Conservation (phyloP, 2,113 vertebrate genomes). For the Sakesphorus luctuosus region DNA sequence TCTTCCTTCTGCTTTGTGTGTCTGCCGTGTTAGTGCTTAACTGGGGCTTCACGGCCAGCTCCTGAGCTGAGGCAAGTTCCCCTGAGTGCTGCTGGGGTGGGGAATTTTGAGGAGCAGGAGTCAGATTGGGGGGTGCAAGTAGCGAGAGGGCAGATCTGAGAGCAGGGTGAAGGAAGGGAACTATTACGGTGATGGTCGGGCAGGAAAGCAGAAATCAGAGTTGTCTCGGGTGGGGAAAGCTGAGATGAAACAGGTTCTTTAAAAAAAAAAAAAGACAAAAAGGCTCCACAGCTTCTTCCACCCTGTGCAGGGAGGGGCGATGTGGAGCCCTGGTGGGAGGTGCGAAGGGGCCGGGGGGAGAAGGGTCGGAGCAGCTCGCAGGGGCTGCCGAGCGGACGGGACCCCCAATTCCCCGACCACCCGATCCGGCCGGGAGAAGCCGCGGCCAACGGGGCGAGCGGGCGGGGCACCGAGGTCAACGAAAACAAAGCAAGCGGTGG, state of each 20-base stretch:
- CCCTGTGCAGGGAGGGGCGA: neutral
- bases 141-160: neutral
- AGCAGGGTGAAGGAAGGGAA: accelerated
- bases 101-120: neutral
- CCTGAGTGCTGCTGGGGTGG: neutral
- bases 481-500: neutral
- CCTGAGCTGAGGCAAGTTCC: neutral
- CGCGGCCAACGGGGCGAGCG: neutral
- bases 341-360: too few relatives aligned
- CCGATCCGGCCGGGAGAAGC: neutral
- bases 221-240: neutral
- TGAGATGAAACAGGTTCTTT: neutral
- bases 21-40: accelerated
- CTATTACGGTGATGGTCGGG: accelerated
- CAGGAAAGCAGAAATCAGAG: neutral
- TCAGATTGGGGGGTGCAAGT: accelerated
- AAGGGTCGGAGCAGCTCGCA: neutral
- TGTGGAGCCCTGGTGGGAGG: neutral
- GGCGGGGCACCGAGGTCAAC: neutral
- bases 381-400: neutral
- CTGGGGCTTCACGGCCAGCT: accelerated
- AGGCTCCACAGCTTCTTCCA: neutral
- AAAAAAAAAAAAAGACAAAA: neutral
- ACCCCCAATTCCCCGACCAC: neutral
- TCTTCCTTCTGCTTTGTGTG: neutral